Conservation (phyloP, 2,113 vertebrate genomes). For the Lipophrys pholis region DNA sequence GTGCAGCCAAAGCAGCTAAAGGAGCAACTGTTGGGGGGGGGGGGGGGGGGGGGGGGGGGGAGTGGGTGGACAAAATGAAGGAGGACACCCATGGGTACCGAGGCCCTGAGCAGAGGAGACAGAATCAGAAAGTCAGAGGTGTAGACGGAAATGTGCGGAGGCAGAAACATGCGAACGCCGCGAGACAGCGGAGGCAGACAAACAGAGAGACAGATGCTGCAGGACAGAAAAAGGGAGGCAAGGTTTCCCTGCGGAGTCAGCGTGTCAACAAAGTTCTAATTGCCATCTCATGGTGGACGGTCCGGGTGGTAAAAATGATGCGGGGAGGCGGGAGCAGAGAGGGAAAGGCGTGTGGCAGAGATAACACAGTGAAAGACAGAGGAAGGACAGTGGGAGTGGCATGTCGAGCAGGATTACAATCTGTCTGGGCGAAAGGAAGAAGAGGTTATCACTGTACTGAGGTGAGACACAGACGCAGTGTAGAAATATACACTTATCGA, state of each 20-base stretch:
- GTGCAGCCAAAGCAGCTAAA: slow-evolving; percentile 8
- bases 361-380: slow-evolving; percentile 46
- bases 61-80: slow-evolving; percentile 10
- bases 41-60: no score
- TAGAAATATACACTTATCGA: not conserved
- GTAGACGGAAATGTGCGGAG: slow-evolving; percentile 34
- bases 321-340: slow-evolving; percentile 1
- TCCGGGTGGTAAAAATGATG: slow-evolving; percentile 16
- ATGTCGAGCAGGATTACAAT: slow-evolving; percentile 50
- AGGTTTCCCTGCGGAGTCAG: slow-evolving; percentile 29
- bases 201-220: slow-evolving; percentile 51
- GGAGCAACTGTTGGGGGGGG: slow-evolving; percentile 1
- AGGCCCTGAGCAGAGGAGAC: slow-evolving; percentile 28
- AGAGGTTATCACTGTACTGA: slow-evolving; percentile 21
- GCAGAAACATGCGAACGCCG: slow-evolving; percentile 40
- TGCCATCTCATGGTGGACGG: slow-evolving; percentile 45
- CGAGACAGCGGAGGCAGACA: slow-evolving; percentile 28
- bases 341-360: slow-evolving; percentile 26
- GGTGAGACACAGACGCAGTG: not conserved
- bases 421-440: slow-evolving; percentile 31
- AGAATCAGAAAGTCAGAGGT: slow-evolving; percentile 17
- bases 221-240: slow-evolving; percentile 37
- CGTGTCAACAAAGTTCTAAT: slow-evolving; percentile 61
- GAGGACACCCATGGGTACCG: slow-evolving; percentile 27
- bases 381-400: slow-evolving; percentile 40